These are phyloP conservation scores for Silurus meridionalis DNA, from an alignment of 2,113 vertebrate genomes.

Conservation along the genomic window DNA sequence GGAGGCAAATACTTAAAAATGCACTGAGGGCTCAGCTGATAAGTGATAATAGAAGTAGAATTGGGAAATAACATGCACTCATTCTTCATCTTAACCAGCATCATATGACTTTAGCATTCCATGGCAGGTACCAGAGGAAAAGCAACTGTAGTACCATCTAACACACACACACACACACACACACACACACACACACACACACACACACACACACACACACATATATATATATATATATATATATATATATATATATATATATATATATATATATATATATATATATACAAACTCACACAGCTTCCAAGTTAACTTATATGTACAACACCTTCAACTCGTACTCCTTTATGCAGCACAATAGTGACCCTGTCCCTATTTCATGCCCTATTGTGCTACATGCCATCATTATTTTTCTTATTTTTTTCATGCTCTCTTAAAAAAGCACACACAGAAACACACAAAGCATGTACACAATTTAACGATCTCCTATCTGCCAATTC, in stretches of 20 bases:
- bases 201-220: too few species aligned
- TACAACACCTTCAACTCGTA: neutral
- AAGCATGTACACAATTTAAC: neutral
- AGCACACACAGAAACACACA: neutral
- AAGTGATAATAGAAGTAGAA: neutral
- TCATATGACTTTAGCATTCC: neutral
- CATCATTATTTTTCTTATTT: neutral
- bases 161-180: neutral
- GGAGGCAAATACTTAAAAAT: too few species aligned
- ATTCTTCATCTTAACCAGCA: neutral
- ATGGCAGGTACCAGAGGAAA: neutral
- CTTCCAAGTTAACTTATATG: neutral
- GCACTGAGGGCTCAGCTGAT: too few species aligned
- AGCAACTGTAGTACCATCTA: neutral
- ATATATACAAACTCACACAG: neutral
- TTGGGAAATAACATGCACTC: neutral
- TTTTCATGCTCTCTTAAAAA: neutral
- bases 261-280: too few species aligned
- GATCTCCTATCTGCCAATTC: neutral
- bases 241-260: neutral
- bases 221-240: neutral
- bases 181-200: too few species aligned
- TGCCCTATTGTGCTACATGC: neutral
- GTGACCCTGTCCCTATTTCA: constrained; percentile 40
- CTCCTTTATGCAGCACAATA: neutral